Evolutionary conservation across 1,140 invertebrate genomes (phyloP).

Genomic region (Temnothorax curvispinosus): DNA sequence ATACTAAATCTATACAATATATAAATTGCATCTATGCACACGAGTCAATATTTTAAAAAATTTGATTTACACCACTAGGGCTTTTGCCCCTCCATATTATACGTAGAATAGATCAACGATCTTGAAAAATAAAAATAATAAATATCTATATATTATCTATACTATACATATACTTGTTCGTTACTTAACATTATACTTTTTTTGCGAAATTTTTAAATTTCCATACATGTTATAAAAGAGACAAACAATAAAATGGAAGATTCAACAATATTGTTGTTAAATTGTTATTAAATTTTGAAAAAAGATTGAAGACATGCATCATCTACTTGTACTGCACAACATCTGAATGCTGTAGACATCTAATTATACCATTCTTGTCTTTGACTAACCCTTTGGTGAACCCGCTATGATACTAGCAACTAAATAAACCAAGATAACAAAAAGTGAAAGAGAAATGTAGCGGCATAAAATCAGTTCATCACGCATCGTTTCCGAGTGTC

Average conservation of each 20-base stretch:
- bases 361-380: not conserved
- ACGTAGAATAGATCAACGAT: too few species aligned
- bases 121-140: not conserved
- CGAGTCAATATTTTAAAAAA: too few species aligned
- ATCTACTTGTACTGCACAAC: not conserved
- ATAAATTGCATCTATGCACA: too few species aligned
- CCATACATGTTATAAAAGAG: not conserved
- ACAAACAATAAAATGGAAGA: not conserved
- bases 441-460: not conserved
- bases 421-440: constrained; percentile 14
- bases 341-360: not conserved
- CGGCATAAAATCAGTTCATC: not conserved
- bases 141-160: not conserved
- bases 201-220: not conserved
- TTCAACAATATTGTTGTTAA: not conserved
- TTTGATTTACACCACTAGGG: too few species aligned
- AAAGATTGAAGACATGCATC: not conserved
- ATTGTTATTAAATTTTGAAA: not conserved
- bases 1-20: too few species aligned
- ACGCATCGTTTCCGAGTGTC: not conserved
- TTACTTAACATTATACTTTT: not conserved
- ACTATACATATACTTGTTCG: not conserved
- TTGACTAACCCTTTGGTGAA: not conserved
- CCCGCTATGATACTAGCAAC: not conserved
- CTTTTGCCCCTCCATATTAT: too few species aligned